Evolutionary conservation across 64 coral and sea anemone species (phyloP), one percentile per base, ranked within the genome.

Genomic region (Orbicella faveolata): DNA sequence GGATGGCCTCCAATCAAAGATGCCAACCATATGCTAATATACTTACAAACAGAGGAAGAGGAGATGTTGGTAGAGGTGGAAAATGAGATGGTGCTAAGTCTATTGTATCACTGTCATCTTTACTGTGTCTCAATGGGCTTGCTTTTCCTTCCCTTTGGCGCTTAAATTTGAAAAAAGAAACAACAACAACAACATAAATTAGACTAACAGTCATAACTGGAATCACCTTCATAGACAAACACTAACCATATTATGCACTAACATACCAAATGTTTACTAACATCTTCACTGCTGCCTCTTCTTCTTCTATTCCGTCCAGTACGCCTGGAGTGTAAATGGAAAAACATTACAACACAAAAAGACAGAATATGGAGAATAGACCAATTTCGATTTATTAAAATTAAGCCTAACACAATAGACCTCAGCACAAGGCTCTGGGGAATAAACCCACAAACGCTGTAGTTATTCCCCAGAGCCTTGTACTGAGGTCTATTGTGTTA

Each of bases 81-180:
- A 92, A 92, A 75, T 76, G 74, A 44, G 90, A 86, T 18, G 90
- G 90, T 35, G 81, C 75, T 55, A 92, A 84, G 55, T 85, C 90
- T 53, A 92, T 69, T 64, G 89, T 73, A 67, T 92, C 90, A 90
- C 90, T 92, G 63, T 92, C 90, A 92, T 92, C 90, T 92, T 92
- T 92, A 78, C 90, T 92, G 61, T 92, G 90, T 51, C 90, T 53
- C 25, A 92, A 73, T 34, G 90, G 90, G 26, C 90, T 92, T 30
- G 80, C 77, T 61, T 83, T 73, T 34, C 61, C 75, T 69, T 92
- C 90, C 41, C 63, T 77, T 37, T 84, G 80, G 55, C 90, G 90
- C 90, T 92, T 52, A 2, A 78, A 26, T 39, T 41, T 74, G 23
- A 86, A 70, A 51, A 69, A 30, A 34, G 23, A 75, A 87, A 19